Evolutionary conservation across 2,888 invertebrate species (phyloP), one percentile per base, ranked within the genome.

Genomic region (Drosophila atroscutellata): DNA sequence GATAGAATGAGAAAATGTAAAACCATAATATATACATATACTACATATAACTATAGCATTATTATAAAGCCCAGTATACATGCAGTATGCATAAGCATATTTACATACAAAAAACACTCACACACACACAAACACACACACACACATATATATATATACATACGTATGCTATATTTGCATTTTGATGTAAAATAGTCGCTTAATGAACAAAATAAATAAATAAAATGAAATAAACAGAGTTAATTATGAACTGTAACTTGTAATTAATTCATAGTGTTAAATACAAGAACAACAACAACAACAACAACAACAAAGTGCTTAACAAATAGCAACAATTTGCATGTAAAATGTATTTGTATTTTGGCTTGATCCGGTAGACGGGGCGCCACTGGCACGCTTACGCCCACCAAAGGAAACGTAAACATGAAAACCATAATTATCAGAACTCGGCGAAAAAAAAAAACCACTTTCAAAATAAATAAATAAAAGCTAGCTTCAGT

Each of bases 121-220:
- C 34, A 32, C 36, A 56, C 13, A 39, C 20, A 20, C 49, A 67
- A 60, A 50, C 63, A 57, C 42, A 60, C 26, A 26, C 36, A 56
- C 5, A 49, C 9, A 28, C 13, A 57, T 32, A 60, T 47, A 63
- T 50, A 49, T 37, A 62, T 50, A 45, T 52, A 73, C 30, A 59
- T 52, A 74, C 63, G 71, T 72, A 77, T 74, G 57, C 62, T 62
- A 54, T 47, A 52, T 75, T 59, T 68, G 78, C 82, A 86, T 83
- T 88, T 89, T 75, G 75, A 76, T 82, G 86, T 88, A 89, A 86
- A 80, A 79, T 86, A 88, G 79, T 83, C 77, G 82, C 83, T 81
- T 80, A 63, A 67, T 56, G 51, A 63, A 49, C 49, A 68, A 51
- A 20, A 71, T 51, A 62, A 54, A 58, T 13, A 49, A 28, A 54